Evolutionary conservation across 92 coral and sea anemone species (phyloP).

Genomic region (Micromussa lordhowensis): DNA sequence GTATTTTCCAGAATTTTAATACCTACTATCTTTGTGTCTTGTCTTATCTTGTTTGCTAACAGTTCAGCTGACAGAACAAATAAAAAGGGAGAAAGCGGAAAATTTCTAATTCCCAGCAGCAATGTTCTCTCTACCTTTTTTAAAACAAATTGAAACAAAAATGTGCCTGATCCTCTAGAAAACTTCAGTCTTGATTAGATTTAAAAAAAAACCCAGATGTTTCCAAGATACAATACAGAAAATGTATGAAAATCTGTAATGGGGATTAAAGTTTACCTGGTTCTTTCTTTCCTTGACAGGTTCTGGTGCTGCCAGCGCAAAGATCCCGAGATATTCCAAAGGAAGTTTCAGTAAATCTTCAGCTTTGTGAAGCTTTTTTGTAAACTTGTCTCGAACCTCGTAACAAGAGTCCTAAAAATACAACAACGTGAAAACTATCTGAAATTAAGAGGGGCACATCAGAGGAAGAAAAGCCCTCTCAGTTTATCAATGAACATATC

Average conservation of each 20-base stretch:
- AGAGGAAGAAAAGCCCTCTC: not conserved
- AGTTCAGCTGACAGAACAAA: no score
- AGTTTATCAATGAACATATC: not conserved
- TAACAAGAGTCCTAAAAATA: constrained; percentile 82
- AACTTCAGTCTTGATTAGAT: not conserved
- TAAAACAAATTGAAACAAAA: no score
- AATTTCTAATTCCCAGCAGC: no score
- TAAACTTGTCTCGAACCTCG: constrained; percentile 83
- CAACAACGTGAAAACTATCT: not conserved
- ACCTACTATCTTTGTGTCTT: no score
- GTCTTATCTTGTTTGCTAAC: no score
- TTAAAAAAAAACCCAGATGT: no score
- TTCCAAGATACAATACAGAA: not conserved
- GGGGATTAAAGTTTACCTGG: constrained; percentile 59
- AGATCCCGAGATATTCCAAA: constrained; percentile 86
- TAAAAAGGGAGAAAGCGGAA: no score
- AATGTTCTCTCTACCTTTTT: no score
- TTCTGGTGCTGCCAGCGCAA: constrained; percentile 91
- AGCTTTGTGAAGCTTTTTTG: constrained; percentile 90
- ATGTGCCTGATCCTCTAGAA: no score
- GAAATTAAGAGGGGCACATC: not conserved
- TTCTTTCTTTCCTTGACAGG: constrained; percentile 78
- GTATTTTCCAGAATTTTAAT: no score
- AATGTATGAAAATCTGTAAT: no score
- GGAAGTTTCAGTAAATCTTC: constrained; percentile 89